Base-by-base conservation (phyloP, 2,113 vertebrate species). In the Stigmatopora nigra region DNA sequence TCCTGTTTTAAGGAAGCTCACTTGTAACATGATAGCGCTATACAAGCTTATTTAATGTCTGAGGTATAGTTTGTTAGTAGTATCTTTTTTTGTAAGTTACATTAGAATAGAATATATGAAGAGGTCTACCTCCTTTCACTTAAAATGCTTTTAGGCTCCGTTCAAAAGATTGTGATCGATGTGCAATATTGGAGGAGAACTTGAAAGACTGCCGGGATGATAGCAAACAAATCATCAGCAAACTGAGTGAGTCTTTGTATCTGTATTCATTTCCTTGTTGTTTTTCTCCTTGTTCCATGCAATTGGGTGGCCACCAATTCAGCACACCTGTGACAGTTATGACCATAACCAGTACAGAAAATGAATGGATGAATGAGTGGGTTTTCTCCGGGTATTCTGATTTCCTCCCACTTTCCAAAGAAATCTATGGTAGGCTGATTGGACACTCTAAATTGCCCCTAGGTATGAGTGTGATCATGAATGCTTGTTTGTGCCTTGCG, bases 111-210 rank as follows among this genome's bases (percentile, higher is more conserved):
- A 59, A 36, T 16, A 59, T 15, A 59, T 22, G 20, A 15, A n/a
- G 36, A 36, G 17, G 9, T 38, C 31, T 36, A 7, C 31, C 16
- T 7, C 8, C 3, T 61, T 1, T 61, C 58, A 44, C 17, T 61
- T 45, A 15, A 13, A 51, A 22, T 66, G 61, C 65, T 67, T 10
- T 35, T 78, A 99, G 97, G 65, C 86, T 97, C 69, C 86, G 89
- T 69, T 89, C 91, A 0, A 91, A 91, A 65, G 86, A 93, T 36
- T 98, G 97, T 84, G 92, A 93, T 78, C 92, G 88, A 41, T 98
- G 95, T 86, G 86, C 90, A 64, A 87, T 92, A 65, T 93, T 92
- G 0, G 92, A 93, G 84, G 93, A 95, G 61, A 91, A 92, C 19
- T 90, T 94, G 90, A 91, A 91, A 79, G 93, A 89, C 61, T 89